These are phyloP conservation scores for Morpho deidamia DNA, from an alignment of 2,888 invertebrate genomes.

Conservation along the genomic window DNA sequence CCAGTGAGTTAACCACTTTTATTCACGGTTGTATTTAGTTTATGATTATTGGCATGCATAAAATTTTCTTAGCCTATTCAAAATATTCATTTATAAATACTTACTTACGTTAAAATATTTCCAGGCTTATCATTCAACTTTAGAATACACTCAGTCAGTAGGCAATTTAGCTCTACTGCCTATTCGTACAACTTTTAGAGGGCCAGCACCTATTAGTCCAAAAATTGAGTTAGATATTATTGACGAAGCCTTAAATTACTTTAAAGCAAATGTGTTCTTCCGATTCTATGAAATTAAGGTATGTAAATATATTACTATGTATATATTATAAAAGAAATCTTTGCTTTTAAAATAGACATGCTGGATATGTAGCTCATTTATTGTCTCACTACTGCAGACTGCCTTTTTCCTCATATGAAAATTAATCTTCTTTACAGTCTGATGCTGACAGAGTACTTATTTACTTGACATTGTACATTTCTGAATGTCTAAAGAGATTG, in stretches of 20 bases:
- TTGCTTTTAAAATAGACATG: too few species aligned
- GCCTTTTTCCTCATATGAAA: too few species aligned
- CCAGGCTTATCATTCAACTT: constrained; percentile 97
- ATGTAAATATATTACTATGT: too few species aligned
- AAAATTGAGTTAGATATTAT: constrained; percentile 91
- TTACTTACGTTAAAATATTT: constrained; percentile 4
- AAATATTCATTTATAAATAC: too few species aligned
- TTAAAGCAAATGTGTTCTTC: constrained; percentile 99
- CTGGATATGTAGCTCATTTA: too few species aligned
- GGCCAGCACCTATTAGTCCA: constrained; percentile 89
- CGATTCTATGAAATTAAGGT: constrained; percentile 99
- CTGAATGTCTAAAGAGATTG: constrained; percentile 96
- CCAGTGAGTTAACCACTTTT: constrained; percentile 33
- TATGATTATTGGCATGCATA: too few species aligned
- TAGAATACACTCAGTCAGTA: constrained; percentile 85
- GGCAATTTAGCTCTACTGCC: constrained; percentile 97
- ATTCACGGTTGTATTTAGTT: not conserved
- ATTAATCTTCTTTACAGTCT: constrained; percentile 80
- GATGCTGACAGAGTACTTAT: constrained; percentile 98
- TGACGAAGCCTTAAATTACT: constrained; percentile 97
- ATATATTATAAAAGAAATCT: too few species aligned
- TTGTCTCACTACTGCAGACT: too few species aligned
- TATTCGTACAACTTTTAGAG: constrained; percentile 92
- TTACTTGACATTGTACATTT: constrained; percentile 97
- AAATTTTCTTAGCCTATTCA: too few species aligned